Evolutionary conservation across 2,797 vertebrate species (phyloP).

Genomic region (Acanthiza pusilla): DNA sequence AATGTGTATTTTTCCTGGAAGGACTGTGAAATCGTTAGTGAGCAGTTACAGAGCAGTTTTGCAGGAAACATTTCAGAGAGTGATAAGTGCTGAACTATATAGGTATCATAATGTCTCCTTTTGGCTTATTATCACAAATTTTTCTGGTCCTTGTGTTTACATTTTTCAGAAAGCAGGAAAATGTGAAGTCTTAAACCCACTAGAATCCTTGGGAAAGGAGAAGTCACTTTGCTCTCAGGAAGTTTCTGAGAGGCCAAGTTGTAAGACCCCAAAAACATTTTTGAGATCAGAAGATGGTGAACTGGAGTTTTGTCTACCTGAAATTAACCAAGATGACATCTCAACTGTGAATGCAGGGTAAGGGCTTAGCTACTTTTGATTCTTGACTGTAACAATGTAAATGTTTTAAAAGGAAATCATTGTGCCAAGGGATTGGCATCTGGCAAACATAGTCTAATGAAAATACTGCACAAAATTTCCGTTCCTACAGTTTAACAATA

Average conservation of each 20-base stretch:
- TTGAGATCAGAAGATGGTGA: neutral
- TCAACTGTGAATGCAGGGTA: conserved; percentile 42
- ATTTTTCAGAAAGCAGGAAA: conserved; percentile 50
- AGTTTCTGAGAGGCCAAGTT: neutral
- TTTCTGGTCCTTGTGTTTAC: neutral
- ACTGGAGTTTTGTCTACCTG: neutral
- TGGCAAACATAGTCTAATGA: neutral
- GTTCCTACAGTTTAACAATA: neutral
- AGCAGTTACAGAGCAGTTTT: neutral
- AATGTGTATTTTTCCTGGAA: neutral
- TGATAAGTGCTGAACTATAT: neutral
- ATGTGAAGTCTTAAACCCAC: neutral
- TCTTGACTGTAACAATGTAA: neutral
- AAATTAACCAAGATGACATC: neutral
- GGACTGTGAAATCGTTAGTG: neutral
- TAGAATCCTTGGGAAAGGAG: conserved; percentile 15
- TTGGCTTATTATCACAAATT: neutral
- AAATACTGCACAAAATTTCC: neutral
- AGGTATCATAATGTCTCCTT: neutral
- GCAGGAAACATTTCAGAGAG: neutral
- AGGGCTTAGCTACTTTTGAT: neutral
- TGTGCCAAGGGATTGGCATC: neutral
- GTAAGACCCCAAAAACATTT: neutral
- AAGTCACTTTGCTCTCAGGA: neutral
- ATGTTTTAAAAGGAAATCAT: neutral